These are phyloP conservation scores for Drosophila virilis DNA, from an alignment of 1,140 invertebrate species.

Conservation along the genomic window DNA sequence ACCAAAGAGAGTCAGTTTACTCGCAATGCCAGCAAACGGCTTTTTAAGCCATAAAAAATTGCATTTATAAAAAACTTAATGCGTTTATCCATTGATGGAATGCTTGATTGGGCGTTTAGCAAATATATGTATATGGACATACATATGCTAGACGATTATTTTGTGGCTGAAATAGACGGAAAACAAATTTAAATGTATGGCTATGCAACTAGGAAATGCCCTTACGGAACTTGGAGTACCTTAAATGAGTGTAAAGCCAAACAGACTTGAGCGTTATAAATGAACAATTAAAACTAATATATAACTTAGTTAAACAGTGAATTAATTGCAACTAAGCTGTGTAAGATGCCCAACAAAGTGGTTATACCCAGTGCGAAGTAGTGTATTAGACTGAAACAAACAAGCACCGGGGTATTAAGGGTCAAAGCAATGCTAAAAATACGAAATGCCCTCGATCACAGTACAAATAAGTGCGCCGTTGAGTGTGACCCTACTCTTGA, in stretches of 20 bases:
- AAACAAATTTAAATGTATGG: background rate
- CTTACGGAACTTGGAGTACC: background rate
- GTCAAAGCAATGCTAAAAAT: constrained; percentile 8
- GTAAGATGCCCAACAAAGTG: background rate
- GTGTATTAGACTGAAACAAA: constrained; percentile 1
- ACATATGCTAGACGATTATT: constrained; percentile 1
- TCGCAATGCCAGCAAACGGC: constrained; percentile 7
- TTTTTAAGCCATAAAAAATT: constrained; percentile 37
- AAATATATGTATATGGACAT: background rate
- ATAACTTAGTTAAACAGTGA: background rate
- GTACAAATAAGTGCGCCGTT: constrained; percentile 6
- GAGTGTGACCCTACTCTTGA: constrained; percentile 6
- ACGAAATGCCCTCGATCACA: constrained; percentile 1
- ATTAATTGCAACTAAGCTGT: background rate
- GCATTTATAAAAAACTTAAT: constrained; percentile 49
- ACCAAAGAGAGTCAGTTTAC: background rate
- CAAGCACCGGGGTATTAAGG: constrained; percentile 4
- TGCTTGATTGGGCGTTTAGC: constrained; percentile 24
- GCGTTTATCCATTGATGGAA: constrained; percentile 20
- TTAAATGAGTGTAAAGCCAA: background rate
- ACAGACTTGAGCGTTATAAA: background rate
- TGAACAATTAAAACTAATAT: too few relatives aligned
- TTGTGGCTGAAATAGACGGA: background rate
- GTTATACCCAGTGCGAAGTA: background rate
- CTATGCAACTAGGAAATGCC: background rate